Evolutionary conservation across 2,888 invertebrate species (phyloP).

Genomic region (Troides helena): DNA sequence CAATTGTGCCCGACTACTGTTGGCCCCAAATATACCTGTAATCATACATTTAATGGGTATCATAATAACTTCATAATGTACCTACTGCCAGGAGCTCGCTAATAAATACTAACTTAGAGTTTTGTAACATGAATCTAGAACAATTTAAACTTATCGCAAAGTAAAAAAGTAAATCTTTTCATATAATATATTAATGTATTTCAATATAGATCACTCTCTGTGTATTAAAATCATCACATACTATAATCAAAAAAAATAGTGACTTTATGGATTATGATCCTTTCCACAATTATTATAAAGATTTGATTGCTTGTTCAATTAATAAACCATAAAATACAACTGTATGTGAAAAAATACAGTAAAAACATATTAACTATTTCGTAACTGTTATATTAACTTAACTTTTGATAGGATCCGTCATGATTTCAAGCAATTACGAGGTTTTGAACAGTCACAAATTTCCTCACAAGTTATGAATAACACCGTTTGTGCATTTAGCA

Average conservation of each 20-base stretch:
- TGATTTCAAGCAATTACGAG: background rate
- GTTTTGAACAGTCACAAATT: slow-evolving; percentile 28
- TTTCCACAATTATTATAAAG: no score
- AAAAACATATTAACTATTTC: background rate
- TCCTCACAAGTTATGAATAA: slow-evolving; percentile 49
- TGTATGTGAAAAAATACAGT: no score
- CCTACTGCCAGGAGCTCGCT: slow-evolving; percentile 64
- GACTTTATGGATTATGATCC: no score
- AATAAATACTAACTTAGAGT: slow-evolving; percentile 67
- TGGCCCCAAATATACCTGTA: slow-evolving; percentile 62
- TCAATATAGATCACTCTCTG: no score
- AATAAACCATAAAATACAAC: no score
- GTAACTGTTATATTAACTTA: slow-evolving; percentile 32
- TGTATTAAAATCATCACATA: no score
- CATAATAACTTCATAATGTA: slow-evolving; percentile 75
- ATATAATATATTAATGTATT: no score
- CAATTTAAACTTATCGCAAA: no score
- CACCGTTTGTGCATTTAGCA: slow-evolving; percentile 64
- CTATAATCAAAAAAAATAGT: no score
- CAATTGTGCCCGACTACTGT: slow-evolving; percentile 74
- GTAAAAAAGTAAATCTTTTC: no score
- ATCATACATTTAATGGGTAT: slow-evolving; percentile 74
- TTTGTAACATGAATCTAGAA: slow-evolving; percentile 22
- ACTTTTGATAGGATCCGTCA: background rate
- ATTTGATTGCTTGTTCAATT: no score